A percentile compares a stretch with the other conserved stretches of the same genome.
Conservation (phyloP, 2,113 vertebrate genomes). For the Macroglossus sobrinus region DNA sequence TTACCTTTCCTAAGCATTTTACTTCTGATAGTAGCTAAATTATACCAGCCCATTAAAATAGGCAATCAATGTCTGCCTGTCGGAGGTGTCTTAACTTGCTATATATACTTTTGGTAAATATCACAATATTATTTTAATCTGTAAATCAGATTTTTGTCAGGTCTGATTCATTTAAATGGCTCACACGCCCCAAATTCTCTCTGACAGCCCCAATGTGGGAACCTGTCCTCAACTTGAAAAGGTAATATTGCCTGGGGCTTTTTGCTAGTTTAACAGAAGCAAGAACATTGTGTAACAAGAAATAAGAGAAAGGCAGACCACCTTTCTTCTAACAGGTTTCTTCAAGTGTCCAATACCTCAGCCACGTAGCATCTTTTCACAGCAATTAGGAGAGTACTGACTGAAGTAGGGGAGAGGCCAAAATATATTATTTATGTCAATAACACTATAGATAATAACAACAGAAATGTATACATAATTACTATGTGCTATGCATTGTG, state of each 20-base stretch:
- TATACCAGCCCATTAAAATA: conserved; percentile 68
- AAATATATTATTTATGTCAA: background rate
- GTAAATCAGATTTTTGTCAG: conserved; percentile 81
- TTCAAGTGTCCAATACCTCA: background rate
- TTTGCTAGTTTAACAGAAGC: conserved; percentile 67
- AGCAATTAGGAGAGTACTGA: background rate
- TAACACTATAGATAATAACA: background rate
- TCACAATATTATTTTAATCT: conserved; percentile 79
- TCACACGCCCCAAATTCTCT: conserved; percentile 77
- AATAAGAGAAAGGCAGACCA: conserved; percentile 54
- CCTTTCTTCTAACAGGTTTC: background rate
- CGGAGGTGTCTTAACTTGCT: conserved; percentile 70
- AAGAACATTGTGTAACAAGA: conserved; percentile 48
- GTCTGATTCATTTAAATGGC: conserved; percentile 69
- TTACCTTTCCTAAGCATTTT: conserved; percentile 71
- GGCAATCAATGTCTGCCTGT: conserved; percentile 54
- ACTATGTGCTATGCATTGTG: background rate
- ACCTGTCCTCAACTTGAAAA: conserved; percentile 74
- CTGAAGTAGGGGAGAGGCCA: background rate
- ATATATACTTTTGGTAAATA: conserved; percentile 80
- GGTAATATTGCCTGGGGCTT: conserved; percentile 72
- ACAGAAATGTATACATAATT: background rate
- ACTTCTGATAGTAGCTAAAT: conserved; percentile 70
- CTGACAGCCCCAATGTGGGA: conserved; percentile 68
- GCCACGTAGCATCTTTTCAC: background rate